phyloP scores from a whole-genome alignment of 2,113 vertebrate genomes.

The Eurypyga helias region DNA sequence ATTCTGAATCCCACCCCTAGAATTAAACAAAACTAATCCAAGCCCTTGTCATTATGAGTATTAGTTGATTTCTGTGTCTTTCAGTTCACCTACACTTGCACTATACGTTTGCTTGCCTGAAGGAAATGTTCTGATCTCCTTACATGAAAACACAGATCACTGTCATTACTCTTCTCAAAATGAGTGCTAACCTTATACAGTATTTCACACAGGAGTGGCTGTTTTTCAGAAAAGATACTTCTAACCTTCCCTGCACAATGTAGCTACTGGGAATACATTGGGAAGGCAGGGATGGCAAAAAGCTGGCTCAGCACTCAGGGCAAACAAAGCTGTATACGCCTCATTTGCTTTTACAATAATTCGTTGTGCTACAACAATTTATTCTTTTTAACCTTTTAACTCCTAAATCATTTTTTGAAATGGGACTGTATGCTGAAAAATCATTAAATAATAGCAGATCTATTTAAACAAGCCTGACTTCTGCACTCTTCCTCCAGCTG shows the following conservation, averaged over 20 bases:
- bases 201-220: background rate
- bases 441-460: background rate
- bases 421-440: background rate
- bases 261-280: background rate
- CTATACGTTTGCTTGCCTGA: background rate
- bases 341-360: background rate
- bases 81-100: background rate
- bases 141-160: background rate
- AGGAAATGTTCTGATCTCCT: background rate
- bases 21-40: background rate
- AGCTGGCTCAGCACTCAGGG: background rate
- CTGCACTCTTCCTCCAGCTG: background rate
- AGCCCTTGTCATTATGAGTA: background rate
- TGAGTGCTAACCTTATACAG: background rate
- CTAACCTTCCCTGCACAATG: background rate
- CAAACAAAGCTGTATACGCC: background rate
- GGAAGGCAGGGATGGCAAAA: background rate
- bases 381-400: conserved; percentile 4
- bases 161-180: background rate
- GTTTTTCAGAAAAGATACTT: background rate
- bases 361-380: background rate
- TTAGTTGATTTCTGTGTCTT: background rate
- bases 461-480: background rate
- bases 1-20: background rate
- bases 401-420: background rate